Base-by-base conservation (phyloP, 2,797 vertebrate genomes). In the Karalla daura region DNA sequence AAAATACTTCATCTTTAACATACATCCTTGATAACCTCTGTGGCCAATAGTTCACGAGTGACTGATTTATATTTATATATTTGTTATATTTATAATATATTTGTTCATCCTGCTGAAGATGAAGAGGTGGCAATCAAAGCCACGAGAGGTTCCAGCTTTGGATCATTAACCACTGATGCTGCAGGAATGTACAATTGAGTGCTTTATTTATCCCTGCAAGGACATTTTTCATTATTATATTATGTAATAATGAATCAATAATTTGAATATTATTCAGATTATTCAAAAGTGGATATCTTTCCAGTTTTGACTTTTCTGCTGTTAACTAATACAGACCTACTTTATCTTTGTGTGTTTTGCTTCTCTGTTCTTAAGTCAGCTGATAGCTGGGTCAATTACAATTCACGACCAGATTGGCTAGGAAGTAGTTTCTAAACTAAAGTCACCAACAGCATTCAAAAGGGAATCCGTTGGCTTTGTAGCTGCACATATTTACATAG, bases 381-480 rank as follows among this genome's bases (percentile, higher is more conserved):
- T n/a, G n/a, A n/a, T n/a, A n/a, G n/a, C n/a, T n/a, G n/a, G n/a
- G n/a, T n/a, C n/a, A n/a, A n/a, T n/a, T n/a, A n/a, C n/a, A n/a
- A n/a, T n/a, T n/a, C 44, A 7, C 21, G 40, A 24, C 2, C 20
- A 28, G 58, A 33, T 39, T 45, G 25, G 6, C 12, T 49, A 5
- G 27, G 10, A 39, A 39, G 3, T 35, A 67, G 33, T 59, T 8
- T 33, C 24, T 28, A 14, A 60, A 51, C 32, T n/a, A 46, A 44
- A 30, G 32, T 36, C 21, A 21, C 64, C 41, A 50, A 18, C 45
- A 72, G 23, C 36, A 50, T 40, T 53, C 35, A 50, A 18, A 24
- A 49, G 35, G 18, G 62, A 70, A 33, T 56, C 43, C 77, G 72
- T 78, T 78, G 84, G 70, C 69, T 71, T 68, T 76, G 69, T 69